These are phyloP conservation scores for Drosophila pegasa DNA, from an alignment of 2,888 invertebrate genomes.

Conservation along the genomic window DNA sequence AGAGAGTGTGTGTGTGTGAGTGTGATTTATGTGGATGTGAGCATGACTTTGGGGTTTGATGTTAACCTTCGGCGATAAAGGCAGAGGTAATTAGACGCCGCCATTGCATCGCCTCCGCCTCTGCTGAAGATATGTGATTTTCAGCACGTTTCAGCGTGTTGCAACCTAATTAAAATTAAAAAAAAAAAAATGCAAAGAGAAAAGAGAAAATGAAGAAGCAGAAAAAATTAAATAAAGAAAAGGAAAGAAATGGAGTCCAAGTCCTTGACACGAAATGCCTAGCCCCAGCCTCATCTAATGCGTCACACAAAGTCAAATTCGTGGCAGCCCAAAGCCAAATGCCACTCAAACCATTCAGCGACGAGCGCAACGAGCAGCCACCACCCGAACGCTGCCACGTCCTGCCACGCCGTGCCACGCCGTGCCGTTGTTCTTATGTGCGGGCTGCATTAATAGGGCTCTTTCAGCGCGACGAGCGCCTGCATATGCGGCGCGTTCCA, in stretches of 20 bases:
- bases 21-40: conserved; percentile 52
- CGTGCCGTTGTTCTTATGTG: conserved; percentile 25
- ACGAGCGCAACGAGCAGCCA: conserved; percentile 9
- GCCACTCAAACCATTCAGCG: conserved; percentile 67
- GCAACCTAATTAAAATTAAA: conserved; percentile 78
- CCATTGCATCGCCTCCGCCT: conserved; percentile 22
- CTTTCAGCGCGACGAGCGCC: conserved; percentile 15
- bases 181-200: conserved; percentile 2
- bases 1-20: conserved; percentile 6
- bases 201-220: not conserved
- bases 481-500: conserved; percentile 31
- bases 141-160: conserved; percentile 73
- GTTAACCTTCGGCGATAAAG: conserved; percentile 46
- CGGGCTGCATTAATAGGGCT: conserved; percentile 48
- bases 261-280: conserved; percentile 75
- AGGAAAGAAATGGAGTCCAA: conserved; percentile 56
- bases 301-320: conserved; percentile 69
- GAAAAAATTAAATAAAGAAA: not conserved
- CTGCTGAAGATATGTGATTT: conserved; percentile 44
- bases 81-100: conserved; percentile 63
- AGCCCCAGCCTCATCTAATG: conserved; percentile 43
- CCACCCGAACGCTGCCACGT: not conserved
- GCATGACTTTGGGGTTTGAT: conserved; percentile 17
- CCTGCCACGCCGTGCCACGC: no score
- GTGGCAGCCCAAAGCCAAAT: conserved; percentile 74